Conservation (phyloP, 2,888 invertebrate genomes). For the Lasioglossum pauxillum region DNA sequence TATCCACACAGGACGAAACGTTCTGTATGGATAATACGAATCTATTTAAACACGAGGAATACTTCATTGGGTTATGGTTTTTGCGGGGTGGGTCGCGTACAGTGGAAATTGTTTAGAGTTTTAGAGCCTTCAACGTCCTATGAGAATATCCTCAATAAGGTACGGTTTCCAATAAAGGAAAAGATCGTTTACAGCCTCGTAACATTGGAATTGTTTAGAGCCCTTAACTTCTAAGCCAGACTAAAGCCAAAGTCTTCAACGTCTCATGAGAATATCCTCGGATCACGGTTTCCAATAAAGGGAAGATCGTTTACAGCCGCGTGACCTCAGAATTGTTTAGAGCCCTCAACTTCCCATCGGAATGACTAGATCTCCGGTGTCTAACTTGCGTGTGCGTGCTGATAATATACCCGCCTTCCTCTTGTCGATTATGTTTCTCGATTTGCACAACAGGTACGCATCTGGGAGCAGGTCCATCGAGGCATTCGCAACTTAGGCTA, state of each 20-base stretch:
- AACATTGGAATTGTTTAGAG: slow-evolving; percentile 68
- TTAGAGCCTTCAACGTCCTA: background rate
- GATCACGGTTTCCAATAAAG: background rate
- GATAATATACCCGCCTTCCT: slow-evolving; percentile 70
- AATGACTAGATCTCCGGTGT: slow-evolving; percentile 82
- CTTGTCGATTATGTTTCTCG: slow-evolving; percentile 79
- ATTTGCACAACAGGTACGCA: slow-evolving; percentile 75
- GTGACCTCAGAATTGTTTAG: slow-evolving; percentile 79
- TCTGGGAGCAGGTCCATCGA: slow-evolving; percentile 83
- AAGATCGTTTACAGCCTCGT: slow-evolving; percentile 76
- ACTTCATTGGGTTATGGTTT: slow-evolving; percentile 27
- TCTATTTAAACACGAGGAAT: slow-evolving; percentile 28
- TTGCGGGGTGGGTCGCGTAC: background rate
- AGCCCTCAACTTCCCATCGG: slow-evolving; percentile 78
- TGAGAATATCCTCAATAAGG: background rate
- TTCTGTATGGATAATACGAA: background rate
- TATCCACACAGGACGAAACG: background rate
- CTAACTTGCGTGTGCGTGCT: slow-evolving; percentile 72
- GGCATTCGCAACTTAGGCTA: slow-evolving; percentile 90
- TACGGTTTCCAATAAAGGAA: background rate
- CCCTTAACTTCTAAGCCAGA: background rate
- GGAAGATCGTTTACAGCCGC: slow-evolving; percentile 72
- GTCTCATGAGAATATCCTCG: background rate
- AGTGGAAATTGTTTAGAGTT: slow-evolving; percentile 57
- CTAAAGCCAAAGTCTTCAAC: background rate